Evolutionary conservation across 2,113 vertebrate genomes (phyloP).

Genomic region (Rattus norvegicus): GRCr8 NC_086032.1:59402001-59402500

Average conservation of each 20-base stretch:
- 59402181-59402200: not conserved
- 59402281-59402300: not conserved
- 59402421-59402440: not conserved
- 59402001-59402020: too few relatives aligned
- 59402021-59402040: too few relatives aligned
- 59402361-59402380: not conserved
- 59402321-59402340: constrained; percentile 1
- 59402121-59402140: not conserved
- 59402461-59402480: not conserved
- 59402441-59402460: not conserved
- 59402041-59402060: too few relatives aligned
- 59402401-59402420: not conserved
- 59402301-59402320: not conserved
- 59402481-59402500: not conserved
- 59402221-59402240: not conserved
- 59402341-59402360: not conserved
- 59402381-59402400: not conserved
- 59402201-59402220: not conserved
- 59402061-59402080: too few relatives aligned
- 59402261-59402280: not conserved
- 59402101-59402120: too few relatives aligned
- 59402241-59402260: not conserved
- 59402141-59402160: not conserved
- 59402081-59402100: too few relatives aligned
- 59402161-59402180: not conserved